Evolutionary conservation across 2,113 vertebrate genomes (phyloP), one percentile per base, ranked within the genome.

Genomic region (Microtus richardsoni): DNA sequence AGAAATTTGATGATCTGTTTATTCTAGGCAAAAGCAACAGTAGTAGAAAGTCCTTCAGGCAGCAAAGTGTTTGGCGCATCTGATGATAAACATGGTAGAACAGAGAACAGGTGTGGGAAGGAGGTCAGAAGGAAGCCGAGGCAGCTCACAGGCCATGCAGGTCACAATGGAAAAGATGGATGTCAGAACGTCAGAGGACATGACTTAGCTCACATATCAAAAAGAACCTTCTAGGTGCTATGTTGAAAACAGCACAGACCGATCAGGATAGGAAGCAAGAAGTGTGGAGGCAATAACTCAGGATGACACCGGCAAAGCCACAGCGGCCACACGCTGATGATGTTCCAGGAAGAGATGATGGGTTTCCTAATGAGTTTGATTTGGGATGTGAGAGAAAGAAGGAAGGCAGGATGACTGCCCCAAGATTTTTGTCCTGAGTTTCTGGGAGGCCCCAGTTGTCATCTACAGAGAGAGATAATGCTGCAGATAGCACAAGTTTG

Each of bases 351-450:
- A 41, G 44, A 86, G 58, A 54, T 17, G 17, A 60, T 21, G 39
- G 22, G 44, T 28, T 84, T 52, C 33, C 54, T 84, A 49, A 49
- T 64, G 54, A 85, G 64, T 75, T 75, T 2, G 44, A 87, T 78
- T 93, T 78, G 78, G 73, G 33, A 54, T 64, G 21, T 78, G 30
- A 95, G 49, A 60, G 66, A 91, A 49, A 89, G 12, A 93, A 74
- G 0, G 0, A 16, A 84, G 22, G 68, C 54, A 83, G 21, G n/a
- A 28, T 16, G 28, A 77, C 60, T 39, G 70, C 36, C 77, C 41
- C 62, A 16, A 33, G 24, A 8, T 47, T 64, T 62, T 36, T 8
- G 80, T 22, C 71, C 47, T 68, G 39, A 14, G 70, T 87, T n/a
- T 6, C 89, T 74, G 2, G 74, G 91, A 95, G 91, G 26, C 33